Base-by-base conservation (phyloP, 2,888 invertebrate species). In the Dromius quadrimaculatus region DNA sequence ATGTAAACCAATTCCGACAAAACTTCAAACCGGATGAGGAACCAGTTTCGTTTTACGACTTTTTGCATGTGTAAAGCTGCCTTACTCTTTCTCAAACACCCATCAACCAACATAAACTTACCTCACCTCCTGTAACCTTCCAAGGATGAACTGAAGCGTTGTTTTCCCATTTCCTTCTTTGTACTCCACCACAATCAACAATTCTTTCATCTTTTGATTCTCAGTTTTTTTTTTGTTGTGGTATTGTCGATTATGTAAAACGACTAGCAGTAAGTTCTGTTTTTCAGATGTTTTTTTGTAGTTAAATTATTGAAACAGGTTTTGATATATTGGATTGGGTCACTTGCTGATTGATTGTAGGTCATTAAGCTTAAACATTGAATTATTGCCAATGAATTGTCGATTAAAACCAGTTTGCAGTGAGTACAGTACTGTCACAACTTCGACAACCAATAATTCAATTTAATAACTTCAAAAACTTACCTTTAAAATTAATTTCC, bases 391-490 rank as follows among this genome's bases (percentile, higher is more conserved):
- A n/a, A n/a, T n/a, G n/a, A n/a, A n/a, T n/a, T n/a, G n/a, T n/a
- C n/a, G n/a, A n/a, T n/a, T n/a, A n/a, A n/a, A n/a, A n/a, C n/a
- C n/a, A n/a, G n/a, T n/a, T n/a, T n/a, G n/a, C n/a, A n/a, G n/a
- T n/a, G n/a, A n/a, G n/a, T n/a, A n/a, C n/a, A n/a, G n/a, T n/a
- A n/a, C n/a, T n/a, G n/a, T n/a, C n/a, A n/a, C n/a, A n/a, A n/a
- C n/a, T n/a, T n/a, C n/a, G n/a, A n/a, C n/a, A n/a, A n/a, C n/a
- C 47, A 50, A 50, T 50, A 54, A 54, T 54, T 54, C 50, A 54
- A 28, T 54, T 54, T 15, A 3, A 1, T 15, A 23, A 54, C 50
- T 54, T 54, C 13, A 23, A 50, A 54, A 54, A 50, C 22, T 23
- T 22, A 50, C 11, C 28, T 50, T 5, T 9, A 59, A 38, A 61